phyloP scores from a whole-genome alignment of 1,140 invertebrate species.

The Drosophila watanabei region DNA sequence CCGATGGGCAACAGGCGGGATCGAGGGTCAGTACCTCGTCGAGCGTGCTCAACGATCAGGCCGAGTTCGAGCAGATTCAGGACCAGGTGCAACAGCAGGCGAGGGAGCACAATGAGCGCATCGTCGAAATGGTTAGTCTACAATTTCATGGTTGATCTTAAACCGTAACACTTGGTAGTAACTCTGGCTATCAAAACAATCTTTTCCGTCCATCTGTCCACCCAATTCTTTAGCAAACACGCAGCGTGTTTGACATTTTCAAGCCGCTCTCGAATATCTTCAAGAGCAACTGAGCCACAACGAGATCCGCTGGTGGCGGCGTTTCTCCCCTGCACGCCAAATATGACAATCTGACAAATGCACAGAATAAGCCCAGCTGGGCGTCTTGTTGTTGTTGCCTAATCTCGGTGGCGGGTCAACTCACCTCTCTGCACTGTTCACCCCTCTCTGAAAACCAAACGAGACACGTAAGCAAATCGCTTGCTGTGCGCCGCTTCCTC shows the following conservation, averaged over 20 bases:
- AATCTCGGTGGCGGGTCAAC: conserved; percentile 41
- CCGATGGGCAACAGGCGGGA: conserved; percentile 72
- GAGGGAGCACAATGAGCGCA: conserved; percentile 79
- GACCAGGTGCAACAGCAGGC: conserved; percentile 76
- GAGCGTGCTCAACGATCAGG: conserved; percentile 58
- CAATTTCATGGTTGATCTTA: conserved; percentile 13
- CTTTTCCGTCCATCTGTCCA: conserved; percentile 38
- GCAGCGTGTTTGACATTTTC: conserved; percentile 76
- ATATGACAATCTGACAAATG: conserved; percentile 41
- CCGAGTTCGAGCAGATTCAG: conserved; percentile 76
- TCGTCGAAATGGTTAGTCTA: conserved; percentile 83
- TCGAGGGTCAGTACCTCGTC: conserved; percentile 59
- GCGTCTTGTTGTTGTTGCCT: conserved; percentile 43
- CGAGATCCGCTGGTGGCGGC: conserved; percentile 25
- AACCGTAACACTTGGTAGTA: conserved; percentile 7
- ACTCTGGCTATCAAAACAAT: conserved; percentile 26
- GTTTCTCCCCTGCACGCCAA: conserved; percentile 3
- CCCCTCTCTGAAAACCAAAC: conserved; percentile 17
- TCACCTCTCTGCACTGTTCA: conserved; percentile 19
- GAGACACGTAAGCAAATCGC: conserved; percentile 64
- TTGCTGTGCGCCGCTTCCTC: conserved; percentile 44
- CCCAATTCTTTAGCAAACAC: conserved; percentile 62
- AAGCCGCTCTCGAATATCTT: conserved; percentile 75
- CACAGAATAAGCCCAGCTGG: conserved; percentile 55
- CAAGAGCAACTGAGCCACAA: conserved; percentile 64